phyloP scores from a whole-genome alignment of 2,113 vertebrate genomes.

The Nicator chloris region DNA sequence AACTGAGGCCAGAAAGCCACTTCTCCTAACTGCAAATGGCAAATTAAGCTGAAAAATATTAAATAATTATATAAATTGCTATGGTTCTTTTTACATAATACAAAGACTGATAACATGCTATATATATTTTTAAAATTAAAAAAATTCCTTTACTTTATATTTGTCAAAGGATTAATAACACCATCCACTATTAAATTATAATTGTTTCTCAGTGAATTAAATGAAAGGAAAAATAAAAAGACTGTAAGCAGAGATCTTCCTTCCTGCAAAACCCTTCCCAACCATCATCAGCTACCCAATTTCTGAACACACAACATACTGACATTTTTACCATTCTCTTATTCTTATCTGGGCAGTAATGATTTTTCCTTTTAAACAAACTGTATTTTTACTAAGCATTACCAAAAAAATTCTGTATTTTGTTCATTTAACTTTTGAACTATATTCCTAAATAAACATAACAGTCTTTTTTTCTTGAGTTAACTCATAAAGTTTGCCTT shows the following conservation, averaged over 20 bases:
- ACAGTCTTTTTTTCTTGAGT: background rate
- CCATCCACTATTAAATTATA: background rate
- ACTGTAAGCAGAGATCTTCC: background rate
- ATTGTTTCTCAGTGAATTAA: background rate
- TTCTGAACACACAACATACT: background rate
- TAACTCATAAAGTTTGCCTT: background rate
- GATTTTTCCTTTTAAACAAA: background rate
- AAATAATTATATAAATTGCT: background rate
- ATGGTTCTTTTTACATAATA: background rate
- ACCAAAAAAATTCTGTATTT: background rate
- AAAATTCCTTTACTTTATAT: background rate
- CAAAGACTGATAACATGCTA: background rate
- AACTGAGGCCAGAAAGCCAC: background rate
- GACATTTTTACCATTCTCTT: background rate
- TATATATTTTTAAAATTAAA: background rate
- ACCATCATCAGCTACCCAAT: background rate
- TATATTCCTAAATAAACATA: background rate
- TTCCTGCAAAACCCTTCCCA: background rate
- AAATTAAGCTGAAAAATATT: background rate
- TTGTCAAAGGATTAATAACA: background rate
- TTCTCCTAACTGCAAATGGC: background rate
- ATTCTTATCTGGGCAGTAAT: background rate
- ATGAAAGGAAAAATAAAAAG: background rate
- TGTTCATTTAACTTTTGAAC: background rate
- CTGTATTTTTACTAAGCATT: background rate